Conservation (phyloP, 1,140 invertebrate species). For the Plutomurus gul region DNA sequence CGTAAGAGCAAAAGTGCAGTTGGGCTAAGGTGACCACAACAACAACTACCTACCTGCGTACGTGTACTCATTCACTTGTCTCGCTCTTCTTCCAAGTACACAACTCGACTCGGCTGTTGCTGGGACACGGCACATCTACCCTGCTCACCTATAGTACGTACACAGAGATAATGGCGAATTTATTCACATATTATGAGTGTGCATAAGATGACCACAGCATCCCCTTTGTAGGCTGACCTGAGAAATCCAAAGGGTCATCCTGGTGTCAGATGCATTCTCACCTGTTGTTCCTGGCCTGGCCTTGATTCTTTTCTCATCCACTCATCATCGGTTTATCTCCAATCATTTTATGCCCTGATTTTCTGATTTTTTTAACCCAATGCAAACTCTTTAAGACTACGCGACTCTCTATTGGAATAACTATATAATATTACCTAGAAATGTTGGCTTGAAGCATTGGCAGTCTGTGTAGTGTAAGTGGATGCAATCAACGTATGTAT, state of each 20-base stretch:
- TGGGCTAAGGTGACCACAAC: constrained; percentile 21
- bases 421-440: too few species aligned
- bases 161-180: too few species aligned
- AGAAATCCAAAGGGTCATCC: neutral
- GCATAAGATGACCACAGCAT: neutral
- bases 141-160: too few species aligned
- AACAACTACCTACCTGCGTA: neutral
- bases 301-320: neutral
- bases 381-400: too few species aligned
- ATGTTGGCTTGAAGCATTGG: too few species aligned
- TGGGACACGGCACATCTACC: too few species aligned
- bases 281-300: too few species aligned
- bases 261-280: neutral
- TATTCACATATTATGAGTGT: neutral
- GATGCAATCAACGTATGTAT: too few species aligned
- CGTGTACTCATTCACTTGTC: neutral
- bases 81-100: neutral
- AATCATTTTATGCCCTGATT: neutral
- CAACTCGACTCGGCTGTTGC: too few species aligned
- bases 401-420: too few species aligned
- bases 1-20: constrained; percentile 36
- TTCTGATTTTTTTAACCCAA: too few species aligned
- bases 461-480: too few species aligned
- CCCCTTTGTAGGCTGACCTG: neutral
- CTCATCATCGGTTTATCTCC: neutral